A percentile compares a stretch with the other conserved stretches of the same genome.
Conservation (phyloP, 1,140 invertebrate genomes). For the Bombus picipes region DNA sequence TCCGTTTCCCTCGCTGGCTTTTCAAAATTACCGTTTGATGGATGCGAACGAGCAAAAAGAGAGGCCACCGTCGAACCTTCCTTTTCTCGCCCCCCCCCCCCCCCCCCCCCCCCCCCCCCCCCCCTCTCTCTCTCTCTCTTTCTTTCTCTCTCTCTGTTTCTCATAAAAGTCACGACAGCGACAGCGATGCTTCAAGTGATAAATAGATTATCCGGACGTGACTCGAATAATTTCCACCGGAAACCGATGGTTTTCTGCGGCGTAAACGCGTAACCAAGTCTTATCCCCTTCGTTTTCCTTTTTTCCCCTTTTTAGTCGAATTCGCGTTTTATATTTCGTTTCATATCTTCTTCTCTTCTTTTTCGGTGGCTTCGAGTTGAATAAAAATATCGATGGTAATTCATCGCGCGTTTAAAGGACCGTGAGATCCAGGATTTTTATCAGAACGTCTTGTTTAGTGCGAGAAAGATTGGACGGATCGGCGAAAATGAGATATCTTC, state of each 20-base stretch:
- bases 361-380: not conserved
- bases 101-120: not conserved
- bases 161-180: slow-evolving; percentile 41
- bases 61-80: no score
- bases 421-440: not conserved
- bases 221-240: slow-evolving; percentile 38
- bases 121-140: not conserved
- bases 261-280: not conserved
- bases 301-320: not conserved
- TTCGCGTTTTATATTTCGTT: not conserved
- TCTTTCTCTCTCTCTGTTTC: not conserved
- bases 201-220: slow-evolving; percentile 48
- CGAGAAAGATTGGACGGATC: no score
- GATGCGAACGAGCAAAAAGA: not conserved
- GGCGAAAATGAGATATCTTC: no score
- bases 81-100: not conserved
- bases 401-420: not conserved
- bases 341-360: no score
- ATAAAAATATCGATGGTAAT: not conserved
- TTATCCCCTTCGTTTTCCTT: not conserved
- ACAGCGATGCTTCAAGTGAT: slow-evolving; percentile 45
- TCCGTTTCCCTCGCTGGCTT: not conserved
- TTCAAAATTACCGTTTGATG: slow-evolving; percentile 31
- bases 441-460: no score
- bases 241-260: not conserved